Evolutionary conservation across 2,113 vertebrate species (phyloP).

Genomic region (Miniopterus natalensis): DNA sequence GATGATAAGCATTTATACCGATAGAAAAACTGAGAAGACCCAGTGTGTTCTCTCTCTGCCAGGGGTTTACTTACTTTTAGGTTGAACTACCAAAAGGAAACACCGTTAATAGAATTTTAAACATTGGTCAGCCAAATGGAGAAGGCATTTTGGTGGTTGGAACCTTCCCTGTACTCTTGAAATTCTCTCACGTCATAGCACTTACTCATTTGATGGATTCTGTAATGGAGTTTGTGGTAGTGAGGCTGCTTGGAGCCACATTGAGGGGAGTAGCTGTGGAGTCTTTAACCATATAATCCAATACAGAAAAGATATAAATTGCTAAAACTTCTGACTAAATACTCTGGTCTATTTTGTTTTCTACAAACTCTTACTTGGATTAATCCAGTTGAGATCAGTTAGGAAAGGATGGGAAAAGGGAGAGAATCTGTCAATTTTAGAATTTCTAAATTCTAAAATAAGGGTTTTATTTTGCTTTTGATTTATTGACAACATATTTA

Average conservation of each 20-base stretch:
- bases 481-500: conserved; percentile 13
- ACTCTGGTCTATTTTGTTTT: background rate
- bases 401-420: background rate
- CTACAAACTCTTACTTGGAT: conserved; percentile 31
- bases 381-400: conserved; percentile 19
- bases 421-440: background rate
- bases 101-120: conserved; percentile 4
- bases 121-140: background rate
- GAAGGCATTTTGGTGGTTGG: background rate
- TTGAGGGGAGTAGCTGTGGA: background rate
- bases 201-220: background rate
- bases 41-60: background rate
- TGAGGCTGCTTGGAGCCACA: background rate
- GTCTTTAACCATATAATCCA: background rate
- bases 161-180: background rate
- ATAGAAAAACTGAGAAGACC: background rate
- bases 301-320: background rate
- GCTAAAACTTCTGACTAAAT: background rate
- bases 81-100: background rate
- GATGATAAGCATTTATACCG: background rate
- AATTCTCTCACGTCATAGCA: background rate
- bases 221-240: background rate
- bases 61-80: background rate
- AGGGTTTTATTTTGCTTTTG: conserved; percentile 14
- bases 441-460: background rate